Conservation (phyloP, 2,797 vertebrate species). For the Cottoperca gobio region DNA sequence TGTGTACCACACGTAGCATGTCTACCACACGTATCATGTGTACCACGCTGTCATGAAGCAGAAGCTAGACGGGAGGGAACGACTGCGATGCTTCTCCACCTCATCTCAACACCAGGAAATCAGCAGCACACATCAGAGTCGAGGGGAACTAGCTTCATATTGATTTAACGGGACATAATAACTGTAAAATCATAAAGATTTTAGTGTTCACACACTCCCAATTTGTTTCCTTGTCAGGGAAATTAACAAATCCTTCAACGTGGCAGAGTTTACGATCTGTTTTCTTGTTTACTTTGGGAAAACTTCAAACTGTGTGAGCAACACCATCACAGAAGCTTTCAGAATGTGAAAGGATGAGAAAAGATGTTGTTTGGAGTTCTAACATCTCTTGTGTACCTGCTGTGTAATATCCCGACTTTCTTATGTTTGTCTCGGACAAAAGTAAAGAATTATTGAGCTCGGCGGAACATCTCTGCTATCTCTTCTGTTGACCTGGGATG, state of each 20-base stretch:
- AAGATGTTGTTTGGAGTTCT: neutral
- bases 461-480: too few relatives aligned
- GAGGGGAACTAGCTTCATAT: conserved; percentile 4
- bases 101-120: conserved; percentile 16
- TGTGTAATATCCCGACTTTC: neutral
- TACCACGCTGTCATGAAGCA: too few relatives aligned
- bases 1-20: too few relatives aligned
- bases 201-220: conserved; percentile 4
- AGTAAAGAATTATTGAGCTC: too few relatives aligned
- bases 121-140: conserved; percentile 19
- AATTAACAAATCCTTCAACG: neutral
- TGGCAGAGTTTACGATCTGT: too few relatives aligned
- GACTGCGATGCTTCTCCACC: neutral
- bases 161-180: conserved; percentile 28
- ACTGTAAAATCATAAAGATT: conserved; percentile 10
- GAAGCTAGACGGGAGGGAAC: neutral
- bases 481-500: too few relatives aligned
- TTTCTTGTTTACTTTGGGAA: too few relatives aligned
- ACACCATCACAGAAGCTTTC: neutral
- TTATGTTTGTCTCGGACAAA: neutral
- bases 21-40: too few relatives aligned
- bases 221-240: conserved; percentile 13
- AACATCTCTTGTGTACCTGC: neutral
- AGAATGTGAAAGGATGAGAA: neutral
- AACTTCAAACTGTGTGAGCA: neutral